phyloP scores from a whole-genome alignment of 1,140 invertebrate genomes.

The Globodera rostochiensis region DNA sequence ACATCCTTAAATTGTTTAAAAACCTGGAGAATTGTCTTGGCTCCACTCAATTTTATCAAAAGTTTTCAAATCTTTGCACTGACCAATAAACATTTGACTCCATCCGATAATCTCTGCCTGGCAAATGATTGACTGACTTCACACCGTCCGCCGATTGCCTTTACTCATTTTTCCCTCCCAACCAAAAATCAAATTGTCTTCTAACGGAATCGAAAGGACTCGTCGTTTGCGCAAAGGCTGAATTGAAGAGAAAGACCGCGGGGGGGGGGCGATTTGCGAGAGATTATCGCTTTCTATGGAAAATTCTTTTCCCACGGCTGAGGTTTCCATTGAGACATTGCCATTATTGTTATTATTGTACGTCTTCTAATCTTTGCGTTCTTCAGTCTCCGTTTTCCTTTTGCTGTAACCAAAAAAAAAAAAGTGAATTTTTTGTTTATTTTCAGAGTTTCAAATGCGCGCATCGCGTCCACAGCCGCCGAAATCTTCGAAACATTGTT shows the following conservation, averaged over 20 bases:
- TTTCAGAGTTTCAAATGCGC: slow-evolving; percentile 15
- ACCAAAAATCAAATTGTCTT: not conserved
- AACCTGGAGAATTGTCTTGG: no score
- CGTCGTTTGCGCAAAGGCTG: not conserved
- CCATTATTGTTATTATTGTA: no score
- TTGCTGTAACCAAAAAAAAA: not conserved
- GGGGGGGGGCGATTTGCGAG: not conserved
- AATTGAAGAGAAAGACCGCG: not conserved
- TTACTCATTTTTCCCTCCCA: not conserved
- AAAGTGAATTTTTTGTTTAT: not conserved
- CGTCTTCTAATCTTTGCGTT: no score
- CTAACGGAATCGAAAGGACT: not conserved
- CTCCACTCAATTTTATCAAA: no score
- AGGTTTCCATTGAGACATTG: no score
- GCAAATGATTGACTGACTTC: not conserved
- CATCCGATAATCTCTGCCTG: no score
- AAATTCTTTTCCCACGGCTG: no score
- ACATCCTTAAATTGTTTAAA: no score
- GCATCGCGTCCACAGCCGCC: slow-evolving; percentile 16
- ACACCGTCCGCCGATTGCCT: not conserved
- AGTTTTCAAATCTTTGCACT: no score
- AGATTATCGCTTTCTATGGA: not conserved
- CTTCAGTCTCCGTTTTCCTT: not conserved
- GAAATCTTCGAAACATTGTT: slow-evolving; percentile 2
- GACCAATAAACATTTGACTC: no score